These are phyloP conservation scores for Eptesicus fuscus DNA, from an alignment of 2,113 vertebrate genomes.

Conservation along the genomic window DNA sequence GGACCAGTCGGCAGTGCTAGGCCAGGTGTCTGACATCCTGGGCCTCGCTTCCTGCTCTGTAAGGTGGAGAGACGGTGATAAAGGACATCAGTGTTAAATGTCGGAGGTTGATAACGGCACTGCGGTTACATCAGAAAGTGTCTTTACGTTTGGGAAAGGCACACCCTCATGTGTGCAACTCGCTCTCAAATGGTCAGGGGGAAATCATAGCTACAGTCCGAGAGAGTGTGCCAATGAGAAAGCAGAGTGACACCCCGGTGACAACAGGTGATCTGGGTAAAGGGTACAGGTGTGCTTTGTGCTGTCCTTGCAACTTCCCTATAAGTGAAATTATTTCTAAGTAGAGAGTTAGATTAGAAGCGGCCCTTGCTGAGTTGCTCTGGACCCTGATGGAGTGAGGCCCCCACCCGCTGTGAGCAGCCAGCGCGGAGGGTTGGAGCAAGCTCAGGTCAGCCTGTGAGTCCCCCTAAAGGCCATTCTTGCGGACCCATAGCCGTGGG, in stretches of 20 bases:
- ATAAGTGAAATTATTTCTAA: background rate
- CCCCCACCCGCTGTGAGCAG: background rate
- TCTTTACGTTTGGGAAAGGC: background rate
- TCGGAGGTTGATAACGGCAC: background rate
- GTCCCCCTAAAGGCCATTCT: background rate
- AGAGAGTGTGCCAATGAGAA: background rate
- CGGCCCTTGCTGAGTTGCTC: background rate
- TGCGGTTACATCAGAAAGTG: background rate
- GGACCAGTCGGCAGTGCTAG: background rate
- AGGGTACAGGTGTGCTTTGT: background rate
- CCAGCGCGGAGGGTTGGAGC: accelerated
- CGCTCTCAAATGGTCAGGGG: background rate
- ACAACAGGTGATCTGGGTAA: background rate
- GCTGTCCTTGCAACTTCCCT: background rate
- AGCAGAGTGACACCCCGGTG: no score
- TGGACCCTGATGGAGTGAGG: background rate
- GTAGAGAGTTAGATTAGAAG: background rate
- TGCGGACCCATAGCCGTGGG: accelerated
- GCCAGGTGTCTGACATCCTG: accelerated
- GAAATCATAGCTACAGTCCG: accelerated
- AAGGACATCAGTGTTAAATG: background rate
- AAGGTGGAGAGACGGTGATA: background rate
- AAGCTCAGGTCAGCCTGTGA: accelerated
- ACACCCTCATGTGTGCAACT: background rate
- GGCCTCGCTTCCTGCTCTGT: background rate